Evolutionary conservation across 2,797 vertebrate species (phyloP), one percentile per base, ranked within the genome.

Genomic region (Tiaroga cobitis): DNA sequence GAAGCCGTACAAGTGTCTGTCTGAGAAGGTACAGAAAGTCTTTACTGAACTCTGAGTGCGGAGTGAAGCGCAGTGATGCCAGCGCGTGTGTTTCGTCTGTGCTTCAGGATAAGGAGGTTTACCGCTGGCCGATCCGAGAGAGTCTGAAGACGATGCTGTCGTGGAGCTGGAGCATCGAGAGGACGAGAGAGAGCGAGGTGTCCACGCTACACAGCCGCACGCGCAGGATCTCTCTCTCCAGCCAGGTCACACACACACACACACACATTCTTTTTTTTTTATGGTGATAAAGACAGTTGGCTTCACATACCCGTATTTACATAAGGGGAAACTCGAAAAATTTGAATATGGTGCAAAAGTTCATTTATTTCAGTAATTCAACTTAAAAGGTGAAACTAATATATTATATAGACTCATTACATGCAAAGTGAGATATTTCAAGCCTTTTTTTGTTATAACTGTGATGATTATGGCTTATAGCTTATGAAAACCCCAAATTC

Each of bases 101-200:
- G 5, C 56, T 84, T 13, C 81, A 99, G 97, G 97, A 99, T 89
- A 98, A 97, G 92, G 98, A 99, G 93, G 94, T 94, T 59, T 98
- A 99, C 90, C 96, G 96, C 43, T 96, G 95, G 95, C 95, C 97
- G 11, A 97, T 98, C 90, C 97, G 96, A 92, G 97, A 99, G 85
- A 97, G 97, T 63, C 91, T 99, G 59, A 98, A 98, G 93, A 99
- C 97, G 1, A 98, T 98, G 97, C 88, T 98, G 89, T 96, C 96
- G 0, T 98, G 97, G 97, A 96, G 96, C 29, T 99, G 98, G 97
- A 93, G 94, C 82, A 96, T 97, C 34, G 97, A 97, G 89, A 95
- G 98, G 79, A 98, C 95, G 3, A 93, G 96, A 21, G 97, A 99
- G 24, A 96, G 96, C 8, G 97, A 98, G 89, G 94, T 96, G 2